Conservation (phyloP, 2,888 invertebrate genomes). For the Torymus aiolomorphi region DNA sequence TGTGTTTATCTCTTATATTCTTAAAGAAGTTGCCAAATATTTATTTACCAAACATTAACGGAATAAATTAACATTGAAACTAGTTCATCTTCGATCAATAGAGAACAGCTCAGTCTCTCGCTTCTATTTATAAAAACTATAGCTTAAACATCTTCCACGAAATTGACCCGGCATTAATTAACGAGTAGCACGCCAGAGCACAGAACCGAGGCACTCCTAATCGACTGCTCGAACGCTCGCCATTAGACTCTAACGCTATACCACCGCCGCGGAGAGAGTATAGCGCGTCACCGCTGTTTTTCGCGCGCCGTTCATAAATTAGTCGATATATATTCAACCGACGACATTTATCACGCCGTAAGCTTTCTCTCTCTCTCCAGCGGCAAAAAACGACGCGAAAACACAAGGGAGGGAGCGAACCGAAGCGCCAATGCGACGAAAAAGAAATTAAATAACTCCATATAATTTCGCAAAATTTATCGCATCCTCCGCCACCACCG, state of each 20-base stretch:
- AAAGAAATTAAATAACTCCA: conserved; percentile 31
- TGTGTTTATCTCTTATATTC: too few relatives aligned
- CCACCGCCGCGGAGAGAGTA: not conserved
- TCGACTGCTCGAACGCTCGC: conserved; percentile 12
- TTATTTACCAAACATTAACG: too few relatives aligned
- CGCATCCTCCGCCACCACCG: conserved; percentile 24
- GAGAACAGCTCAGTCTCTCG: too few relatives aligned
- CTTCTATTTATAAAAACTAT: too few relatives aligned
- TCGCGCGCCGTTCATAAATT: not conserved
- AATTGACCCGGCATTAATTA: conserved; percentile 15
- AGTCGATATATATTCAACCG: not conserved
- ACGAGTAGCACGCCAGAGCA: not conserved
- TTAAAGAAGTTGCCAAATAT: too few relatives aligned
- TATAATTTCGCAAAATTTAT: conserved; percentile 52
- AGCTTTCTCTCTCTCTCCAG: not conserved
- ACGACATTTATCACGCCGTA: not conserved
- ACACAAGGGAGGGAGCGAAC: not conserved
- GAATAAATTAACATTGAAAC: too few relatives aligned
- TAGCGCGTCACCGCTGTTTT: not conserved
- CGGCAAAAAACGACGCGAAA: not conserved
- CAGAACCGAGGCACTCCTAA: conserved; percentile 32
- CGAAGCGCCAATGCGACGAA: not conserved
- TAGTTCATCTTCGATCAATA: too few relatives aligned
- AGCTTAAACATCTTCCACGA: not conserved
- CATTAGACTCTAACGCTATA: not conserved